Base-by-base conservation (phyloP, 2,888 invertebrate genomes). In the Cheilosia soror region DNA sequence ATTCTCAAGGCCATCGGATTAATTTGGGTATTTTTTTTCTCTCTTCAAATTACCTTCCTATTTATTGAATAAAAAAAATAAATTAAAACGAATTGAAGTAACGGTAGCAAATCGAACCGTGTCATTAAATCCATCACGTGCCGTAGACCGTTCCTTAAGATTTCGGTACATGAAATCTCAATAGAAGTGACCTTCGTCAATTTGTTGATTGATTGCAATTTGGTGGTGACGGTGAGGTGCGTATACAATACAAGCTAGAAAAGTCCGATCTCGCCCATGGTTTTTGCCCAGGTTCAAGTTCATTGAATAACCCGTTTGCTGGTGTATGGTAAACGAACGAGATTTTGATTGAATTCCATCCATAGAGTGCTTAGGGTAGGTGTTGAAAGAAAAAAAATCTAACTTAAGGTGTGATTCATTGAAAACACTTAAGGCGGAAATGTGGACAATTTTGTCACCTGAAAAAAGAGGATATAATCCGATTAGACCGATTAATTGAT, bases 201-300 rank as follows among this genome's bases (percentile, higher is more conserved):
- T 15, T 49, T 40, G 31, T 31, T 60, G 66, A 65, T 57, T 47
- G 49, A 65, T 75, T 47, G 57, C 55, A 29, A 75, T 55, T 55
- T 57, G 11, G 11, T 37, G 9, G 37, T 2, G 11, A n/a, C 11
- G 9, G 37, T 2, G 11, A n/a, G 29, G 7, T 44, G 62, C 15
- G n/a, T 11, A 5, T 13, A 1, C n/a, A n/a, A n/a, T n/a, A n/a
- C n/a, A n/a, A n/a, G n/a, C n/a, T 5, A 57, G 29, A 40, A 11
- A 60, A 58, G 49, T 76, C 55, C 33, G 15, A 65, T n/a, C 47
- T 37, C 47, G 51, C 25, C 33, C 6, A 9, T 58, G 65, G 75
- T 47, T 25, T 58, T 20, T 42, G 58, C 15, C 40, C 66, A 51
- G 66, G 66, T 66, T 76, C 76, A 76, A 76, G 66, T 60, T 76